phyloP scores from a whole-genome alignment of 30 jellyfish, hydroid and myxozoan species.

The Hydractinia echinata region DNA sequence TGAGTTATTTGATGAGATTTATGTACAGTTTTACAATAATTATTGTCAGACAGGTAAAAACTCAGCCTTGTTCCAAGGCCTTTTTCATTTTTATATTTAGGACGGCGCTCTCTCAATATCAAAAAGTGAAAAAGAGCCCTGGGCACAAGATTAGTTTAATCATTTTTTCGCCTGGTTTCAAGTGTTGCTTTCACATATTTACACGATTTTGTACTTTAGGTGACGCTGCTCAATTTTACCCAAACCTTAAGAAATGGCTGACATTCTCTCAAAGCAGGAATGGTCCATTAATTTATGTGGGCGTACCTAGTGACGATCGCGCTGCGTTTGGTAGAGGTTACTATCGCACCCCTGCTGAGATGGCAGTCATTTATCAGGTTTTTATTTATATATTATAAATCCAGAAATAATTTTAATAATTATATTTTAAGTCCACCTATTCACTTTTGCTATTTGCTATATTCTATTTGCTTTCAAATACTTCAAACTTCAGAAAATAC shows the following conservation, averaged over 20 bases:
- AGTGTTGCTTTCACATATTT: not conserved
- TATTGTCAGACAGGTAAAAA: constrained; percentile 53
- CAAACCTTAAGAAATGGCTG: constrained; percentile 40
- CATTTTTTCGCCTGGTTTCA: not conserved
- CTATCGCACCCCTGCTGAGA: constrained; percentile 47
- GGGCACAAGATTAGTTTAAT: not conserved
- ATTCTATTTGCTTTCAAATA: too few species aligned
- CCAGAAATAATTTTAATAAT: too few species aligned
- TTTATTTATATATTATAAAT: too few species aligned
- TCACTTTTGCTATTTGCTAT: too few species aligned
- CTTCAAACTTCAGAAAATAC: not conserved
- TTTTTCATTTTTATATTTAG: too few species aligned
- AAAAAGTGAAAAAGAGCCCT: too few species aligned
- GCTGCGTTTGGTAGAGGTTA: constrained; percentile 48
- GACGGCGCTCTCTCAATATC: too few species aligned
- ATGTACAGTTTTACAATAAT: constrained; percentile 59
- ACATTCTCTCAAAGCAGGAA: constrained; percentile 19
- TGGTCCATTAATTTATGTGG: constrained; percentile 51
- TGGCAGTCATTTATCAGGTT: constrained; percentile 42
- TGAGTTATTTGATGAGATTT: constrained; percentile 49
- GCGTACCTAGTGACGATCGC: constrained; percentile 50
- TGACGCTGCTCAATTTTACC: constrained; percentile 25
- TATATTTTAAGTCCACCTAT: too few species aligned
- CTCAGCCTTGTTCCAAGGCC: too few species aligned
- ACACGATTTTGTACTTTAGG: constrained; percentile 7